Percentiles rank a stretch among this genome's conserved stretches.
These are phyloP conservation scores for Lacerta viridis DNA, from an alignment of 2,797 vertebrate species.

Conservation along the genomic window DNA sequence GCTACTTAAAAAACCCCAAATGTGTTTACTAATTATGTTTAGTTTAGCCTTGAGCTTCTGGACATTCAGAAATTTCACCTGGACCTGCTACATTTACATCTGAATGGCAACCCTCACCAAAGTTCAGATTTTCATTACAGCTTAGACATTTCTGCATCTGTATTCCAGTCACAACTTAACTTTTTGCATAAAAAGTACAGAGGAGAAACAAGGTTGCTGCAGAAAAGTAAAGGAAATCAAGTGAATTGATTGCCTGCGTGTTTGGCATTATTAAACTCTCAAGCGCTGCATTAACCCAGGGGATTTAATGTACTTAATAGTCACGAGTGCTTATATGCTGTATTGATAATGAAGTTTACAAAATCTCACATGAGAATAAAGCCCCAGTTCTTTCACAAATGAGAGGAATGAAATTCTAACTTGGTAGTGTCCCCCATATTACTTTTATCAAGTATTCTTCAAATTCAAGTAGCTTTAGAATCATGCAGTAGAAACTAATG, in stretches of 20 bases:
- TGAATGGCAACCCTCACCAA: neutral
- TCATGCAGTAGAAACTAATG: neutral
- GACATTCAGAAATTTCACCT: neutral
- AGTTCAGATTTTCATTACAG: neutral
- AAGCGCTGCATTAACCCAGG: neutral
- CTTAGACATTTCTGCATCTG: neutral
- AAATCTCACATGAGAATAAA: slow-evolving; percentile 6
- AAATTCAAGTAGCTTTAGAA: neutral
- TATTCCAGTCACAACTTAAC: neutral
- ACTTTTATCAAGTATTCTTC: neutral
- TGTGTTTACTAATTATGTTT: too few species aligned
- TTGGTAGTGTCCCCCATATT: neutral
- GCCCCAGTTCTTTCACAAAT: slow-evolving; percentile 1
- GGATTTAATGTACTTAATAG: slow-evolving; percentile 27
- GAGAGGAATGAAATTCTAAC: slow-evolving; percentile 1
- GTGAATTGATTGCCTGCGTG: slow-evolving; percentile 11
- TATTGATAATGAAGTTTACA: slow-evolving; percentile 39
- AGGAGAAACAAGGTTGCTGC: neutral
- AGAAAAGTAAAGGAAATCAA: slow-evolving; percentile 17
- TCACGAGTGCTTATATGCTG: slow-evolving; percentile 9
- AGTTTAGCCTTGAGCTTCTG: neutral
- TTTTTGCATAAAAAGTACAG: neutral
- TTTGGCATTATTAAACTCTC: slow-evolving; percentile 37
- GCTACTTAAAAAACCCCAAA: too few species aligned
- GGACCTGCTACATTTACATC: neutral